A percentile compares a stretch with the other conserved stretches of the same genome.
Evolutionary conservation across 2,797 vertebrate species (phyloP).

Genomic region (Clarias pachynema): DNA sequence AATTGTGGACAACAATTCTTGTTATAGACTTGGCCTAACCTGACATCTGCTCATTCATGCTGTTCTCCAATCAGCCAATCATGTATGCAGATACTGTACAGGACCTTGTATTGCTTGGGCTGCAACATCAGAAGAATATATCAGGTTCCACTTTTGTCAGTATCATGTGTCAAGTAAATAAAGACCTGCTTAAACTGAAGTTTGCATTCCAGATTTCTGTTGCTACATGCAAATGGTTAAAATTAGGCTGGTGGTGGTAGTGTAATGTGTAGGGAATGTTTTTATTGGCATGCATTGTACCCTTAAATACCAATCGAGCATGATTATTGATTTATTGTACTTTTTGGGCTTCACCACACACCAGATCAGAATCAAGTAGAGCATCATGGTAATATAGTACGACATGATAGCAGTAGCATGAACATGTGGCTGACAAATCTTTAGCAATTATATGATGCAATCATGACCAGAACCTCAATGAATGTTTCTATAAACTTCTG

Average conservation of each 20-base stretch:
- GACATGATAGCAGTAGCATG: not conserved
- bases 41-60: not conserved
- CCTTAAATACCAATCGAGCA: not conserved
- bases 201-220: not conserved
- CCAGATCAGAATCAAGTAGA: not conserved
- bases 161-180: too few relatives aligned
- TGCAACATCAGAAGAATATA: not conserved
- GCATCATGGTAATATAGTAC: not conserved
- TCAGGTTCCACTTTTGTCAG: not conserved
- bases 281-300: not conserved
- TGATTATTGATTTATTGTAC: not conserved
- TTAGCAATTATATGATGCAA: not conserved
- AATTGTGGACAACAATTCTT: not conserved
- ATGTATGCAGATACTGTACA: not conserved
- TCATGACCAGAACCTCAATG: not conserved
- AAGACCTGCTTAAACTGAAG: not conserved
- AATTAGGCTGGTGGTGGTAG: not conserved
- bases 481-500: not conserved
- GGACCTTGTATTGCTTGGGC: not conserved
- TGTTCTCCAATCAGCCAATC: not conserved
- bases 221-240: not conserved
- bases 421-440: not conserved
- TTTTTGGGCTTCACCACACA: not conserved
- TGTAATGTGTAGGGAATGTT: not conserved
- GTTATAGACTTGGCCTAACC: not conserved